Evolutionary conservation across 2,888 invertebrate genomes (phyloP), one percentile per base, ranked within the genome.

Genomic region (Leistus spinibarbis): DNA sequence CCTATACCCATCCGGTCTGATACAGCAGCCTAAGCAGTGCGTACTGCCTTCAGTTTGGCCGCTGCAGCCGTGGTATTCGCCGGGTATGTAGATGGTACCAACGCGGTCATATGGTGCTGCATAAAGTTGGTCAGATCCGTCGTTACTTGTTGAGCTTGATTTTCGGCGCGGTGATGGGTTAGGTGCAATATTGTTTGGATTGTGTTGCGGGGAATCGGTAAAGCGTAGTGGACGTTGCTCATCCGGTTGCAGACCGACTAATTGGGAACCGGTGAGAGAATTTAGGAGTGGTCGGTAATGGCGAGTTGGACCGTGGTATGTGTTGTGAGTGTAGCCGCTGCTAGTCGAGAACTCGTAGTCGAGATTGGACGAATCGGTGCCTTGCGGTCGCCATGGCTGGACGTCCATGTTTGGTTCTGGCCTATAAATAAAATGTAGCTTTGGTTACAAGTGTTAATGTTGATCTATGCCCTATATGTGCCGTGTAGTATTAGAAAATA

Each of bases 221-320:
- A 93, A 93, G 72, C 93, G 87, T 66, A 93, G 85, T 0, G 93
- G 92, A 80, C 91, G 90, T 79, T 88, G 88, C 77, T 90, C 90
- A 69, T 88, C 88, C 17, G 87, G 82, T 81, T 88, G 89, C 7
- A 89, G 82, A 64, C 80, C 82, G 70, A 87, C 82, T 23, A 87
- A 80, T 79, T 90, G 89, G 0, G 87, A 87, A 2, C 88, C 88
- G 0, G 89, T 88, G 79, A 90, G 86, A 76, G 86, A 88, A 80
- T 85, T 87, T 78, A 89, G 86, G 76, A 90, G 87, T 3, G 92
- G 90, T 5, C 94, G 89, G 81, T 91, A 89, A 82, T 95, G 95
- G 77, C 92, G 88, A 4, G 93, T 90, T 62, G 94, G 95, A 0
- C 95, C 97, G 85, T 96, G 97, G 87, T 96, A 97, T 1, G 96